Base-by-base conservation (phyloP, 2,113 vertebrate species). In the Thinocorus orbignyianus region DNA sequence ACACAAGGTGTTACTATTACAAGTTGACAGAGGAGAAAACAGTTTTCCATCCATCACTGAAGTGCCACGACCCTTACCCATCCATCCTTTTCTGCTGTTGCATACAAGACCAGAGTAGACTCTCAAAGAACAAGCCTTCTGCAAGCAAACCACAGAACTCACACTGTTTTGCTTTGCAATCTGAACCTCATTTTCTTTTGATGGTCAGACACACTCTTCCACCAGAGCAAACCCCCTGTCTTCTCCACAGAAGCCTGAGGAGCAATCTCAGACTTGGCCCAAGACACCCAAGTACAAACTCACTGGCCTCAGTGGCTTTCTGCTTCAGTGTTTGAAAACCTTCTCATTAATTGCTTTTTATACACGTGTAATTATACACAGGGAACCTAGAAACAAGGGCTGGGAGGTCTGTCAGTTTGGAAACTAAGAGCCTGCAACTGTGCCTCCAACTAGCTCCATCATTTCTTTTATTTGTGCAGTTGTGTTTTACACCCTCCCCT, bases 391-490 rank as follows among this genome's bases (percentile, higher is more conserved):
- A 77, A 90, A 49, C 55, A 62, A 17, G 2, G 26, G 4, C 35
- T 60, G 16, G 8, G 33, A 24, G 3, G 4, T 22, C 28, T 7
- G 8, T 12, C 60, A 26, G 35, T 52, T 85, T 69, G 61, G 41
- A 72, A 85, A 44, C 7, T 8, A 23, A 39, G 30, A 86, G 35
- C 37, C 13, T 92, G 41, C 48, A 61, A 71, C 23, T 41, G 31
- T 73, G 52, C 64, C 66, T 95, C 90, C 78, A 61, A 25, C 58
- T 88, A 49, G 41, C 57, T 84, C 7, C 5, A 30, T 70, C 2
- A 2, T 51, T 95, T 33, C 81, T 31, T 54, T 93, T 95, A 62
- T 86, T 92, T 90, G 60, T 92, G 41, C 72, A 62, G 71, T 87
- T 39, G 13, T 57, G 80, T 92, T 97, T 95, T 81, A 86, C 61